A percentile compares a stretch with the other conserved stretches of the same genome.
Evolutionary conservation across 2,113 vertebrate genomes (phyloP).

Genomic region (Cygnus buccinator): DNA sequence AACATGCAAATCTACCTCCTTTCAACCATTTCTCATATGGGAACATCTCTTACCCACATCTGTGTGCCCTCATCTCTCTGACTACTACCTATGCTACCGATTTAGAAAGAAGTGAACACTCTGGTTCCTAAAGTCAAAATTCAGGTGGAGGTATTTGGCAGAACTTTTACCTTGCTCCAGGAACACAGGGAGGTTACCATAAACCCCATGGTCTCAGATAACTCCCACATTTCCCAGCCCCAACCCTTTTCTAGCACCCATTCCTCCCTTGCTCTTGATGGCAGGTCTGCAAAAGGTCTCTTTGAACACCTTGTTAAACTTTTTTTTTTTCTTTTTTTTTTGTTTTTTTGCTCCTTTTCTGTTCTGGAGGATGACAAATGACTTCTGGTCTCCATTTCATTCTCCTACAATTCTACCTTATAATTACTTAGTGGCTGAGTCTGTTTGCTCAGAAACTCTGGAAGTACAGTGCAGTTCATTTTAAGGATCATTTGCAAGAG

Average conservation of each 20-base stretch:
- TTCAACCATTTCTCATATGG: not conserved
- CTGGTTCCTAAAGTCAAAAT: not conserved
- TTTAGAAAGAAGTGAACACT: not conserved
- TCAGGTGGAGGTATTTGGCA: not conserved
- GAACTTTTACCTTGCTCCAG: not conserved
- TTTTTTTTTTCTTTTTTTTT: rapidly evolving
- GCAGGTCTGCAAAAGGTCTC: not conserved
- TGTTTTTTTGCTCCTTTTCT: not conserved
- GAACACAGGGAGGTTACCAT: not conserved
- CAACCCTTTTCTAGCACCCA: not conserved
- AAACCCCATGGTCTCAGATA: not conserved
- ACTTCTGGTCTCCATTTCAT: not conserved
- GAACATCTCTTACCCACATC: not conserved
- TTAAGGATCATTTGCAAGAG: not conserved
- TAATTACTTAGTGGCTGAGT: not conserved
- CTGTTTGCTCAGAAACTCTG: not conserved
- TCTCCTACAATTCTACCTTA: not conserved
- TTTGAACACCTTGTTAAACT: not conserved
- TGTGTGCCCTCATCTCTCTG: not conserved
- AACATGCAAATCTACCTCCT: not conserved
- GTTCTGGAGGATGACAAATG: not conserved
- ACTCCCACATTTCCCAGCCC: not conserved
- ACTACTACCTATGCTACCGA: not conserved
- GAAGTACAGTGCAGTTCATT: not conserved
- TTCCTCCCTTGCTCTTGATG: not conserved